Evolutionary conservation across 1,140 invertebrate species (phyloP), one percentile per base, ranked within the genome.

Genomic region (Euwallacea fornicatus): DNA sequence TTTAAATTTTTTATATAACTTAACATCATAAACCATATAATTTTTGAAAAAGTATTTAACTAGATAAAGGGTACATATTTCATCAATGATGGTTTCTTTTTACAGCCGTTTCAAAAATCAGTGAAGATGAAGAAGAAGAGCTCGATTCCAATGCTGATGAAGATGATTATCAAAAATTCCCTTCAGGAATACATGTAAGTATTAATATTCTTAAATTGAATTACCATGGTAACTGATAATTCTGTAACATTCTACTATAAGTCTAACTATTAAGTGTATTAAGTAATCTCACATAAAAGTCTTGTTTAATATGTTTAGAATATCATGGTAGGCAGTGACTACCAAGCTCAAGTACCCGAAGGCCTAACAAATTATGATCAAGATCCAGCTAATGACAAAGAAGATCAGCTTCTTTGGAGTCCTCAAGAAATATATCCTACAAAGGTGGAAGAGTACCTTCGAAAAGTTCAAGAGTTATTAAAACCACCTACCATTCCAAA

Each of bases 291-390:
- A 62, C 10, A 43, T 79, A 78, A 41, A 43, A n/a, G 7, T 61
- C 33, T 47, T 10, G 21, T 33, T 4, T 47, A 10, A 16, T 64
- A 8, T 66, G 0, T 66, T 81, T 78, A 81, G 85, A 97, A 93
- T 15, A 98, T 98, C 69, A 97, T 98, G 93, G 95, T 98, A 33
- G 96, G 96, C 41, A 90, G 89, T 75, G 93, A 96, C 78, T 98
- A 93, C 81, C 96, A 98, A 84, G 96, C 96, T 13, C 87, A 88
- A 66, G 95, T 98, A 78, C 96, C 96, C 1, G 94, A 96, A 82
- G 95, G 93, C 15, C 83, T 98, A 6, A 92, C 90, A 78, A 90
- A 89, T 78, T 97, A 98, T 83, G 96, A 94, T 79, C 94, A 97
- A 84, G 21, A 59, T 41, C 85, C 94, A 72, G 95, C 95, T 0